These are phyloP conservation scores for Dendronephthya gigantea DNA, from an alignment of 64 coral and sea anemone genomes.

Conservation along the genomic window DNA sequence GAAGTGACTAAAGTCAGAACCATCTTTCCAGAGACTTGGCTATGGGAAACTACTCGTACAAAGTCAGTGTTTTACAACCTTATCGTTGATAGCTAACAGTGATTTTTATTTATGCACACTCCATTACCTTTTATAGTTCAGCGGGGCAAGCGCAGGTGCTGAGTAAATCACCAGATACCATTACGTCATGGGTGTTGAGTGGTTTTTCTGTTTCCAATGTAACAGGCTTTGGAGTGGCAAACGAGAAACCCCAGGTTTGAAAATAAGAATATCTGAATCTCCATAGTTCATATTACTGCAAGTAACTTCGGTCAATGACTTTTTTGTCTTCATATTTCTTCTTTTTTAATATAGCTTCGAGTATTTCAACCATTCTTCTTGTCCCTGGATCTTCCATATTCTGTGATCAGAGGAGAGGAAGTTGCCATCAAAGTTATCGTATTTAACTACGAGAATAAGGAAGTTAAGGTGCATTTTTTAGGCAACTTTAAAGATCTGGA, in stretches of 20 bases:
- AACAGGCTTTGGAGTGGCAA: conserved; percentile 67
- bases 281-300: background rate
- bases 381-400: conserved; percentile 84
- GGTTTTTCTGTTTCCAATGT: conserved; percentile 68
- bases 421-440: conserved; percentile 70
- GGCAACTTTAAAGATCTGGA: background rate
- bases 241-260: conserved; percentile 62
- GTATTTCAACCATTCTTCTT: conserved; percentile 95
- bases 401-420: conserved; percentile 91
- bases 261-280: background rate
- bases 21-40: background rate
- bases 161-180: conserved; percentile 64
- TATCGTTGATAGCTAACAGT: background rate
- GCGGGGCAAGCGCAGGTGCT: conserved; percentile 50
- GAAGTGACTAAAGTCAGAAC: background rate
- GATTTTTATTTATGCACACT: background rate
- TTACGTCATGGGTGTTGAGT: conserved; percentile 91
- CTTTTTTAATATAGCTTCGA: conserved; percentile 42
- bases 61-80: background rate
- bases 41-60: background rate
- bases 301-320: conserved; percentile 56
- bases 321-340: background rate
- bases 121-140: background rate
- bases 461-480: conserved; percentile 21
- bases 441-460: conserved; percentile 55